Evolutionary conservation across 2,888 invertebrate species (phyloP).

Genomic region (Phaedon cochleariae): DNA sequence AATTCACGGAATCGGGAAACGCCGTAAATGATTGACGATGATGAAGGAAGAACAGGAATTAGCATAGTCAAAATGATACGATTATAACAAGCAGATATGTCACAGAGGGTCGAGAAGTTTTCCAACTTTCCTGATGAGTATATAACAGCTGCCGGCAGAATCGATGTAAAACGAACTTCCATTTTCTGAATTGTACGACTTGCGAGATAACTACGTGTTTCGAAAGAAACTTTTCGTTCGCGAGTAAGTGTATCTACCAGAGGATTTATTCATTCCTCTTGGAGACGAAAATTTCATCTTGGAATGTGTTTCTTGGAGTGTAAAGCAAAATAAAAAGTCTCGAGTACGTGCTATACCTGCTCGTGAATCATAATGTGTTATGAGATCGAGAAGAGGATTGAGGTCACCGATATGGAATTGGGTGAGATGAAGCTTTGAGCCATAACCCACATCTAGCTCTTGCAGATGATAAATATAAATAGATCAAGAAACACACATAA

Average conservation of each 20-base stretch:
- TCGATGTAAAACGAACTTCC: constrained; percentile 54
- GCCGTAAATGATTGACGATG: neutral
- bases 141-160: constrained; percentile 56
- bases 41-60: neutral
- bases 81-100: constrained; percentile 53
- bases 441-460: no score
- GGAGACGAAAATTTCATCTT: constrained; percentile 15
- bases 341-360: constrained; percentile 7
- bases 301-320: constrained; percentile 23
- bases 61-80: constrained; percentile 48
- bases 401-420: neutral
- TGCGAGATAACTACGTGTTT: constrained; percentile 44
- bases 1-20: no score
- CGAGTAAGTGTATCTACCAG: constrained; percentile 27
- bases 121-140: constrained; percentile 55
- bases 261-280: constrained; percentile 31
- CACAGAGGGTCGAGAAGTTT: constrained; percentile 53
- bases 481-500: no score
- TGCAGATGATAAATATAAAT: no score
- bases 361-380: neutral
- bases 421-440: neutral
- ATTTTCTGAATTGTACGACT: constrained; percentile 43
- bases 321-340: constrained; percentile 18
- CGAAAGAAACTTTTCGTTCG: constrained; percentile 41
- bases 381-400: neutral